A percentile compares a stretch with the other conserved stretches of the same genome.
Evolutionary conservation across 1,140 invertebrate species (phyloP).

Genomic region (Branchinecta lindahli): DNA sequence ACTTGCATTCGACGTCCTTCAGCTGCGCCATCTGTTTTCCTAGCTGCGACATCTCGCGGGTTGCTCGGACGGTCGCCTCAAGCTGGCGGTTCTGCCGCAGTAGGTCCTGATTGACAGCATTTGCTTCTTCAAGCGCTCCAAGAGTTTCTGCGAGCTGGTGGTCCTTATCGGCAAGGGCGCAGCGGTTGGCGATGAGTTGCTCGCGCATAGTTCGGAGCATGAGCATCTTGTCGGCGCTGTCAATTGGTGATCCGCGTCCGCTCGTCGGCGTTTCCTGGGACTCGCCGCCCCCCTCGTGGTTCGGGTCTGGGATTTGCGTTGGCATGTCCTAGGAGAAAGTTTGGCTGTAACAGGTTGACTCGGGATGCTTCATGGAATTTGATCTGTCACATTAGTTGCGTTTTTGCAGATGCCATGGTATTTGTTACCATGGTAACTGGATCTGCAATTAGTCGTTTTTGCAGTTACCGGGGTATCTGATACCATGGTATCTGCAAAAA

Average conservation of each 20-base stretch:
- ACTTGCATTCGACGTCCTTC: not conserved
- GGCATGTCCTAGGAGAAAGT: not conserved
- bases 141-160: not conserved
- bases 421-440: too few relatives aligned
- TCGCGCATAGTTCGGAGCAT: not conserved
- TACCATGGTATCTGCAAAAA: too few relatives aligned
- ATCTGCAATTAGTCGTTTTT: too few relatives aligned
- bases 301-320: not conserved
- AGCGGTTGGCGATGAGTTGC: not conserved
- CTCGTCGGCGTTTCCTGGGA: not conserved
- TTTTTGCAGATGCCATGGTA: too few relatives aligned
- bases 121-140: not conserved
- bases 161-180: not conserved
- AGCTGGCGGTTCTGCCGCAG: not conserved
- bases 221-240: not conserved
- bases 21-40: constrained; percentile 4
- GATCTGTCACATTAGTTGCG: too few relatives aligned
- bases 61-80: not conserved
- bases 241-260: not conserved
- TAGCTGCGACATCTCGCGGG: not conserved
- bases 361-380: too few relatives aligned
- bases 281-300: not conserved
- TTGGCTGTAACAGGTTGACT: too few relatives aligned
- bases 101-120: not conserved
- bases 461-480: too few relatives aligned